phyloP scores from a whole-genome alignment of 92 coral and sea anemone species.

The Porites rus region DNA sequence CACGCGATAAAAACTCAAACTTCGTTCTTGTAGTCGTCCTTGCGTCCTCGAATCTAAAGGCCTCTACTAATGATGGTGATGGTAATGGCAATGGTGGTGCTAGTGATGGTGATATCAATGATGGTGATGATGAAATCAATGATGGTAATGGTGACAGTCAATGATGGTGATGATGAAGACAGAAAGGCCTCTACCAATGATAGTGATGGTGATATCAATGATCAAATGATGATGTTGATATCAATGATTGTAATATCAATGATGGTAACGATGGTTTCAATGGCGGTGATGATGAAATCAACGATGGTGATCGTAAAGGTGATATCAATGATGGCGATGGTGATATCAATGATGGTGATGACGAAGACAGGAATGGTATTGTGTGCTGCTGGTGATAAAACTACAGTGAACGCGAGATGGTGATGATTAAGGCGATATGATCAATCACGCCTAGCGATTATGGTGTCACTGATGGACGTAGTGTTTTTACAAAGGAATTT shows the following conservation, averaged over 20 bases:
- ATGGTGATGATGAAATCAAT: neutral
- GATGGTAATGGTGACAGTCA: neutral
- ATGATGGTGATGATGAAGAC: neutral
- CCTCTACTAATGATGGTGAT: neutral
- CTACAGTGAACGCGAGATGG: neutral
- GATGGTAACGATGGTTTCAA: neutral
- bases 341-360: neutral
- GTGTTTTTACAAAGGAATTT: too few species aligned
- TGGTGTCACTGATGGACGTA: too few species aligned
- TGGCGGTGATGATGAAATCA: neutral
- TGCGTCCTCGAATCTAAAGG: neutral
- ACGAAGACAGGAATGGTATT: neutral
- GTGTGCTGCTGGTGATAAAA: too few species aligned
- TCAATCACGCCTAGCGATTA: neutral
- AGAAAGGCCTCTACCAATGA: too few species aligned
- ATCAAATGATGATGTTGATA: neutral
- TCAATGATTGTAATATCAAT: neutral
- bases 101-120: neutral
- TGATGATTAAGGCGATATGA: neutral
- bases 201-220: neutral
- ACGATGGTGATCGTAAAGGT: neutral
- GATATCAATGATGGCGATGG: neutral
- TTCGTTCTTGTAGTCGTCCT: too few species aligned
- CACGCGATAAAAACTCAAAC: too few species aligned
- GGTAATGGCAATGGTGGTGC: neutral